Percentiles rank a stretch among this genome's conserved stretches.
These are phyloP conservation scores for Lycia hirtaria DNA, from an alignment of 2,888 invertebrate species.

Conservation along the genomic window DNA sequence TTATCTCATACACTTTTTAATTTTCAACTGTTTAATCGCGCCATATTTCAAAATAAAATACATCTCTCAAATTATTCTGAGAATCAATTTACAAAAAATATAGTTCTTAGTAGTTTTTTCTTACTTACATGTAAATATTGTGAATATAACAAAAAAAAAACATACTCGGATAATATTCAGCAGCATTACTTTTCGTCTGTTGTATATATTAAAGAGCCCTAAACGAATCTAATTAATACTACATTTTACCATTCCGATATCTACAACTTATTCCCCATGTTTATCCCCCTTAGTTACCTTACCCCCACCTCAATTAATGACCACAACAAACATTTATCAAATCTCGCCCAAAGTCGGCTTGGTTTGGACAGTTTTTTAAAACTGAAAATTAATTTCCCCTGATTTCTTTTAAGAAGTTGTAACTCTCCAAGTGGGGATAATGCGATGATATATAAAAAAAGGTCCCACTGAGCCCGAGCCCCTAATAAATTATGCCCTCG, in stretches of 20 bases:
- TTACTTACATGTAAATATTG: too few relatives aligned
- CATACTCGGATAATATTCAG: too few relatives aligned
- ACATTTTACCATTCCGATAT: not conserved
- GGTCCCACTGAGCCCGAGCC: constrained; percentile 78
- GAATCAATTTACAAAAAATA: too few relatives aligned
- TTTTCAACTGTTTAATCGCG: too few relatives aligned
- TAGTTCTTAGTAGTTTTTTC: too few relatives aligned
- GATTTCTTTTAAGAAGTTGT: constrained; percentile 85
- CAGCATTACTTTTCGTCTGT: too few relatives aligned
- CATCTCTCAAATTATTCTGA: too few relatives aligned
- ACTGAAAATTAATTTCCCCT: constrained; percentile 82
- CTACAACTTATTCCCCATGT: constrained; percentile 3
- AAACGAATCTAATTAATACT: too few relatives aligned
- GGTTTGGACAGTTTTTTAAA: constrained; percentile 81
- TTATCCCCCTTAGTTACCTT: constrained; percentile 7
- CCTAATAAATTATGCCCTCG: constrained; percentile 86
- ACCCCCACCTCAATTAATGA: constrained; percentile 31
- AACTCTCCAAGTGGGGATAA: constrained; percentile 84
- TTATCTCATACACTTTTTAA: too few relatives aligned
- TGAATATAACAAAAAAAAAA: too few relatives aligned
- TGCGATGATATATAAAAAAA: constrained; percentile 86
- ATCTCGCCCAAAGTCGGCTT: constrained; percentile 71
- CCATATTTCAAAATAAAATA: too few relatives aligned
- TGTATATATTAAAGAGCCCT: too few relatives aligned
- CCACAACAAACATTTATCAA: constrained; percentile 68